phyloP scores from a whole-genome alignment of 2,797 vertebrate genomes.

The Clarias fuscus region DNA sequence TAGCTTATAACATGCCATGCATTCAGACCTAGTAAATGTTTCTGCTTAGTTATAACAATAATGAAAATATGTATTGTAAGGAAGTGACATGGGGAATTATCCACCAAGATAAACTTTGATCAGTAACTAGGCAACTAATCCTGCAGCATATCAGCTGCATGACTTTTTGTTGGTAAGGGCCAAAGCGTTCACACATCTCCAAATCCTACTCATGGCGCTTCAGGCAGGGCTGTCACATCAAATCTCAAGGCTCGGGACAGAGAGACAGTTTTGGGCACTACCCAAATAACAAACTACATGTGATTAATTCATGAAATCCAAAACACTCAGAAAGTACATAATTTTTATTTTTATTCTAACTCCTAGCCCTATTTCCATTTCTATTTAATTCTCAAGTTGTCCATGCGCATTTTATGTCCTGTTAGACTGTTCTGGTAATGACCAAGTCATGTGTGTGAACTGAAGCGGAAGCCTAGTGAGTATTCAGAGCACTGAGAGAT shows the following conservation, averaged over 20 bases:
- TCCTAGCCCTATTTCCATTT: not conserved
- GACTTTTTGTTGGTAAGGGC: not conserved
- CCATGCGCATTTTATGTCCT: not conserved
- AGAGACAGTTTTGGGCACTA: not conserved
- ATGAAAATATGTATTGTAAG: not conserved
- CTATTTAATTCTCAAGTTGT: not conserved
- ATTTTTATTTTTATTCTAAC: not conserved
- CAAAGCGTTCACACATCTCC: not conserved
- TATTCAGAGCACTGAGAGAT: constrained; percentile 7
- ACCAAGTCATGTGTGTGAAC: not conserved
- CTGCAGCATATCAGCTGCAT: not conserved
- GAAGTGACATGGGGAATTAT: not conserved
- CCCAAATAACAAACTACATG: not conserved
- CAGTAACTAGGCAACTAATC: constrained; percentile 23
- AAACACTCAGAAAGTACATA: not conserved
- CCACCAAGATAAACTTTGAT: not conserved
- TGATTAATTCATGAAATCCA: not conserved
- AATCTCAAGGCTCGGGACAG: not conserved
- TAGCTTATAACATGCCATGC: not conserved
- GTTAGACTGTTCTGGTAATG: not conserved
- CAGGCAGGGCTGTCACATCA: constrained; percentile 14
- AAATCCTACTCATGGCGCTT: not conserved
- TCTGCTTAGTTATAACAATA: not conserved
- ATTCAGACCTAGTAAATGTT: not conserved
- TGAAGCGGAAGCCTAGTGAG: not conserved